Evolutionary conservation across 2,888 invertebrate genomes (phyloP).

Genomic region (Loripinus fragilis): DNA sequence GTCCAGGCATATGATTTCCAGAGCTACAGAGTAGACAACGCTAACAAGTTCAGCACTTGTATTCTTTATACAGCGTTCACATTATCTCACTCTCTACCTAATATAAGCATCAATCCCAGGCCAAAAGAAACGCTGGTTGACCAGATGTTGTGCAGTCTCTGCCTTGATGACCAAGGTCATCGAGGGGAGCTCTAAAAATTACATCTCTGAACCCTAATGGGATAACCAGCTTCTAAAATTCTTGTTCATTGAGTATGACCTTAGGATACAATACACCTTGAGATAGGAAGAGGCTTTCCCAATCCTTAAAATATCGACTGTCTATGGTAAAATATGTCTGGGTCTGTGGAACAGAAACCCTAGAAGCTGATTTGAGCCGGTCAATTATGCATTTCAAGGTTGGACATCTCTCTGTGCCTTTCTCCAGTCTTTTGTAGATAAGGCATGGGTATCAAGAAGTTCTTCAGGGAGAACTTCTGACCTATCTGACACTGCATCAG

Average conservation of each 20-base stretch:
- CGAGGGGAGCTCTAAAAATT: not conserved
- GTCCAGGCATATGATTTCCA: not conserved
- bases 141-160: constrained; percentile 10
- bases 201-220: not conserved
- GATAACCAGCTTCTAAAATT: not conserved
- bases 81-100: not conserved
- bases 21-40: not conserved
- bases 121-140: constrained; percentile 12
- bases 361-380: constrained; percentile 12
- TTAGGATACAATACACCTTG: constrained; percentile 4
- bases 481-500: not conserved
- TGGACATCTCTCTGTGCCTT: not conserved
- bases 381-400: not conserved
- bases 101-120: constrained; percentile 20
- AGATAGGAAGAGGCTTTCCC: not conserved
- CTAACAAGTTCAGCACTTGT: not conserved
- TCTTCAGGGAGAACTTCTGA: not conserved
- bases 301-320: constrained; percentile 20
- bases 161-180: constrained; percentile 17
- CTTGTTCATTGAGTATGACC: not conserved
- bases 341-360: not conserved
- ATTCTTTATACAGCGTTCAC: constrained; percentile 7
- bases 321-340: not conserved
- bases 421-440: no score
- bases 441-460: not conserved